Evolutionary conservation across 2,888 invertebrate genomes (phyloP).

Genomic region (Tenthredo notha): DNA sequence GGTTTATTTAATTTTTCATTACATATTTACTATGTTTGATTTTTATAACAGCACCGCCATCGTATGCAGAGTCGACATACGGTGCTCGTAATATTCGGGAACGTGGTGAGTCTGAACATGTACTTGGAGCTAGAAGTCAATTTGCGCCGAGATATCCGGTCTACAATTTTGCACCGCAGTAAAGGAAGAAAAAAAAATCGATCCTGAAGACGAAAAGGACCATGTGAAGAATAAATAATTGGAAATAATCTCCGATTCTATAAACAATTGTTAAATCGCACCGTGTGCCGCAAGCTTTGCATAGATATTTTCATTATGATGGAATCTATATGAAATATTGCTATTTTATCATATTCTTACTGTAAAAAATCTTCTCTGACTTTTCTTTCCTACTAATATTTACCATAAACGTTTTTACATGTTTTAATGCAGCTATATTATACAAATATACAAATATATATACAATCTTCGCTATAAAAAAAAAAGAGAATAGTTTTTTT

Average conservation of each 20-base stretch:
- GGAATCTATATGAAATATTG: neutral
- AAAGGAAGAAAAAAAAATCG: slow-evolving; percentile 53
- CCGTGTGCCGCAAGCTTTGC: slow-evolving; percentile 16
- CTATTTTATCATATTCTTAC: slow-evolving; percentile 9
- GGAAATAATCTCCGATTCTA: slow-evolving; percentile 1
- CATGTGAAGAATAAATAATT: neutral
- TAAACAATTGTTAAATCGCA: slow-evolving; percentile 22
- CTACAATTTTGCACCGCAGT: slow-evolving; percentile 70
- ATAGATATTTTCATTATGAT: neutral
- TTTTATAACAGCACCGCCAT: slow-evolving; percentile 81
- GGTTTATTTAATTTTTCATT: neutral
- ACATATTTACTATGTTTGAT: neutral
- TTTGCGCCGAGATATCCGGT: slow-evolving; percentile 77
- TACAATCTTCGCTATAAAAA: slow-evolving; percentile 1
- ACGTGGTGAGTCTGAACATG: slow-evolving; percentile 82
- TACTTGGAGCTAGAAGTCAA: slow-evolving; percentile 69
- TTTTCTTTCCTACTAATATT: slow-evolving; percentile 16
- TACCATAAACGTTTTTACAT: slow-evolving; percentile 33
- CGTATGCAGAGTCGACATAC: slow-evolving; percentile 83
- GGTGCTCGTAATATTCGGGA: slow-evolving; percentile 84
- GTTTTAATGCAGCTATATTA: slow-evolving; percentile 40
- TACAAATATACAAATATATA: slow-evolving; percentile 14
- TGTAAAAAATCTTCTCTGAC: neutral
- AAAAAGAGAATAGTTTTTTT: neutral
- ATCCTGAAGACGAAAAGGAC: neutral